Percentiles rank a stretch among this genome's conserved stretches.
Conservation (phyloP, 2,888 invertebrate genomes). For the Apamea anceps region DNA sequence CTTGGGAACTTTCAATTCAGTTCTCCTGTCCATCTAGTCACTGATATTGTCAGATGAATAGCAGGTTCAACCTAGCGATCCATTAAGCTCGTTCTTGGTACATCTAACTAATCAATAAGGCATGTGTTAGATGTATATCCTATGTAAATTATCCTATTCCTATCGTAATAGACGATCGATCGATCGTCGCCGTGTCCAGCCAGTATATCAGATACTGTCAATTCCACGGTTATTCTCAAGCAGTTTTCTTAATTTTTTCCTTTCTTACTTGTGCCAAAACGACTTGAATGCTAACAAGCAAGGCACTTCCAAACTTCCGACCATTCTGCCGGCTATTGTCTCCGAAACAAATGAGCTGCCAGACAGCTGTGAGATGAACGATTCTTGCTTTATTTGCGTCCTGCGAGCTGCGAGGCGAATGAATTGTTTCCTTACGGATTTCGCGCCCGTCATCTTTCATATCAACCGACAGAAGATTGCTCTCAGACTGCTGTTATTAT, state of each 20-base stretch:
- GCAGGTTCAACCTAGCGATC: neutral
- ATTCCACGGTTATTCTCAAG: neutral
- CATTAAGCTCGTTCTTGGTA: too few relatives aligned
- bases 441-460: slow-evolving; percentile 55
- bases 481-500: slow-evolving; percentile 26
- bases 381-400: slow-evolving; percentile 56
- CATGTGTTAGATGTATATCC: neutral
- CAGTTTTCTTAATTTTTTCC: neutral
- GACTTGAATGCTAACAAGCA: slow-evolving; percentile 21
- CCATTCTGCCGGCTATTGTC: slow-evolving; percentile 46
- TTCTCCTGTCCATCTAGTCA: neutral
- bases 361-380: slow-evolving; percentile 47
- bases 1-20: neutral
- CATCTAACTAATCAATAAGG: too few relatives aligned
- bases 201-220: neutral
- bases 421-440: slow-evolving; percentile 51
- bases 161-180: neutral
- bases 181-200: too few relatives aligned
- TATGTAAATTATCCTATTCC: neutral
- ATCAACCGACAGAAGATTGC: slow-evolving; percentile 23
- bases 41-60: neutral
- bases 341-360: slow-evolving; percentile 60
- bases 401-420: slow-evolving; percentile 52
- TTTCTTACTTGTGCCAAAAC: slow-evolving; percentile 4
- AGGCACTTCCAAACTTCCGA: slow-evolving; percentile 12